These are phyloP conservation scores for Heliconius himera DNA, from an alignment of 1,140 invertebrate genomes.

Conservation along the genomic window DNA sequence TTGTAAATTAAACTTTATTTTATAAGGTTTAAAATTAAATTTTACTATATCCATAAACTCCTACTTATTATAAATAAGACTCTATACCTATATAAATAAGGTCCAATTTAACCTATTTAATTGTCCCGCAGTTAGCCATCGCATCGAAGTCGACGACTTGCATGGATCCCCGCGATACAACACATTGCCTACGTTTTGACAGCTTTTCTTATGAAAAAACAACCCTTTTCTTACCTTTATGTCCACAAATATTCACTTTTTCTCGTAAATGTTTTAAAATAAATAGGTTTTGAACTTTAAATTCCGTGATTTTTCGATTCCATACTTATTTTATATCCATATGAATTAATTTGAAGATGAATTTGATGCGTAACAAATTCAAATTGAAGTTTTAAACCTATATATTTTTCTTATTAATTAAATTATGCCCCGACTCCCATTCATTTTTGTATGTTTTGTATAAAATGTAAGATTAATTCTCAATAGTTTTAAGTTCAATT, in stretches of 20 bases:
- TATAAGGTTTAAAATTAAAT: too few species aligned
- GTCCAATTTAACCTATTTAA: slow-evolving; percentile 15
- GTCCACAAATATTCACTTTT: background rate
- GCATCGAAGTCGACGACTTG: slow-evolving; percentile 43
- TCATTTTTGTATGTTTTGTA: slow-evolving; percentile 17
- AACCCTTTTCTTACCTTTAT: background rate
- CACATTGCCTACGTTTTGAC: slow-evolving; percentile 7
- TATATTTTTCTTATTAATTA: background rate
- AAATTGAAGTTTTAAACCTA: background rate
- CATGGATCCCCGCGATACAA: slow-evolving; percentile 40
- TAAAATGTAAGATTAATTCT: slow-evolving; percentile 1
- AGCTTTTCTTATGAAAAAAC: slow-evolving; percentile 5
- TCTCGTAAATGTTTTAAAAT: background rate
- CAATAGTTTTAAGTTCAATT: slow-evolving; percentile 18
- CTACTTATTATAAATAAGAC: background rate
- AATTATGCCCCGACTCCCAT: background rate
- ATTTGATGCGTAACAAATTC: too few species aligned
- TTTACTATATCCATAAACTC: too few species aligned
- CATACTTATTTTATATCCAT: background rate
- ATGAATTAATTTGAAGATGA: background rate
- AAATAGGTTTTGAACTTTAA: background rate
- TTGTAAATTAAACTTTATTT: too few species aligned
- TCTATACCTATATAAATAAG: background rate
- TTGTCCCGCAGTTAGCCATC: slow-evolving; percentile 40
- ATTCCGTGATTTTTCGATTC: background rate